These are phyloP conservation scores for Emys orbicularis DNA, from an alignment of 2,797 vertebrate genomes.

Conservation along the genomic window DNA sequence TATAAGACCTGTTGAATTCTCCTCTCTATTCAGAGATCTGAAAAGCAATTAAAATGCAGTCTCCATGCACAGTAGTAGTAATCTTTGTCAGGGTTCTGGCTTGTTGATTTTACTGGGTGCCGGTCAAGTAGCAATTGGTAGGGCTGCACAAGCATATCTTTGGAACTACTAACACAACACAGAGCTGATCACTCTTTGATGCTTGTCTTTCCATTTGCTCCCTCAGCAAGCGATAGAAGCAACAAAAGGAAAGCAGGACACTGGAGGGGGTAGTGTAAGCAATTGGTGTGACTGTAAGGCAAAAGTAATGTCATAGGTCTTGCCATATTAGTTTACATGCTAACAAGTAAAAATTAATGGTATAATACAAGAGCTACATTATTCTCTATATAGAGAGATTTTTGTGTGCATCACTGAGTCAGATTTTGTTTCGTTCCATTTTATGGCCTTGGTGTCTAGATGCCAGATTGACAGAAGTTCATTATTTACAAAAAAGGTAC, in stretches of 20 bases:
- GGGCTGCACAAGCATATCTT: background rate
- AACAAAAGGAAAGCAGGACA: background rate
- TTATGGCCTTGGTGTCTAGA: background rate
- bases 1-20: background rate
- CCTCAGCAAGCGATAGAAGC: background rate
- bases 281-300: background rate
- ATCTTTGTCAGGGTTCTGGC: background rate
- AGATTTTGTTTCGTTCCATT: background rate
- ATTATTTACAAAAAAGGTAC: background rate
- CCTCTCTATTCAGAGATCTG: background rate
- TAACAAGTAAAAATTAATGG: background rate
- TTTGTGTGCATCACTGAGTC: background rate
- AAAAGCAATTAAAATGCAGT: background rate
- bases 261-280: background rate
- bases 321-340: background rate
- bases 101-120: background rate
- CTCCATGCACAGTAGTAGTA: background rate
- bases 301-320: background rate
- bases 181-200: constrained; percentile 3
- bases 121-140: background rate
- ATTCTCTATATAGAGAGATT: background rate
- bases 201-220: background rate
- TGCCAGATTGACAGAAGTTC: background rate
- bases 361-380: background rate
- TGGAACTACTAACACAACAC: constrained; percentile 1